Evolutionary conservation across 2,797 vertebrate genomes (phyloP), one percentile per base, ranked within the genome.

Genomic region (Oreochromis mossambicus): DNA sequence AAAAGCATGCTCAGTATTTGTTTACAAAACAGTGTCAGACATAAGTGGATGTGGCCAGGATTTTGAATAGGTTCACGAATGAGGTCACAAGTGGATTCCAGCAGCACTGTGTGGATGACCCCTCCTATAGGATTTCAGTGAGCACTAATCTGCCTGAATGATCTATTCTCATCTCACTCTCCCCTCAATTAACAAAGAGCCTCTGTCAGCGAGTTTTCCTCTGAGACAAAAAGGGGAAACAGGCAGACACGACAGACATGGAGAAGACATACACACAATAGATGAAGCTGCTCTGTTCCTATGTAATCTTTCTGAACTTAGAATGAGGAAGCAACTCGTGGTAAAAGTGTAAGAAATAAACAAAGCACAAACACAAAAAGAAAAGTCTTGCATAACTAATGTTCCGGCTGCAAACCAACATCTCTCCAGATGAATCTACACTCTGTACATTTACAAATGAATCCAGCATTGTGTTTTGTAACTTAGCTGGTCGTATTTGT

Each of bases 91-190:
- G 94, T 95, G 91, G 94, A 95, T 96, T 95, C 93, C 87, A 85
- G 87, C 85, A 79, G 84, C 88, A 87, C 91, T 90, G 87, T 92
- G 92, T 92, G 93, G 93, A 92, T 89, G 91, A 92, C 87, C 92
- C 86, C 85, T 92, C 83, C 91, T 94, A 95, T 94, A 92, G 94
- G 93, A 95, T 94, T 95, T 94, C 94, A 95, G 93, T 94, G 86
- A 94, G 83, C 79, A 79, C 91, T 95, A 95, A 95, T 95, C 92
- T 92, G 92, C 83, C 84, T 73, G 77, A 84, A 70, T 93, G 93
- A 95, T 92, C 92, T 51, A 78, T 85, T 80, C 90, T 91, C 89
- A 88, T 86, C 93, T 58, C 82, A 32, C 78, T 17, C 66, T 79
- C 84, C 58, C 70, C 68, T 61, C 77, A 21, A 77, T 91, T 90